Percentiles rank a stretch among this genome's conserved stretches.
Conservation (phyloP, 2,113 vertebrate genomes). For the Verasper variegatus region DNA sequence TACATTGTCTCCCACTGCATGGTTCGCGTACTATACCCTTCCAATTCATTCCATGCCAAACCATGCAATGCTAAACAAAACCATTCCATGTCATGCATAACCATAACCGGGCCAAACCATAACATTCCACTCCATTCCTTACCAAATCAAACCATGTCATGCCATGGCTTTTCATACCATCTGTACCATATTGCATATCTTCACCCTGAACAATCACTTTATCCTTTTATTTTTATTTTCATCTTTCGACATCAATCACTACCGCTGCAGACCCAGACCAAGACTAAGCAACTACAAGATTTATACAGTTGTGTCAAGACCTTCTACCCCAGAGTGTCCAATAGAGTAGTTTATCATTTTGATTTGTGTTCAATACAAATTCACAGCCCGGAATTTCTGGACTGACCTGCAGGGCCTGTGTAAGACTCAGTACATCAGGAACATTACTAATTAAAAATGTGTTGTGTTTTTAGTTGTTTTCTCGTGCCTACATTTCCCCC, state of each 20-base stretch:
- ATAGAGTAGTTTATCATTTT: constrained; percentile 10
- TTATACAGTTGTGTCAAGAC: constrained; percentile 12
- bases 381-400: constrained; percentile 13
- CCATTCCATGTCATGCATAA: no score
- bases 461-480: not conserved
- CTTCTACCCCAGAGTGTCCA: constrained; percentile 1
- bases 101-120: no score
- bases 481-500: not conserved
- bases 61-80: no score
- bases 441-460: not conserved
- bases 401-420: not conserved
- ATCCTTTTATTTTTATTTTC: not conserved
- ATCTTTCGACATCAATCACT: constrained; percentile 6
- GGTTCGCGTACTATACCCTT: no score
- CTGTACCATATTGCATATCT: not conserved
- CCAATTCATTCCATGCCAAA: no score
- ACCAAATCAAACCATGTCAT: no score
- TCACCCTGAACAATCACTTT: not conserved
- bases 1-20: no score
- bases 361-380: constrained; percentile 8
- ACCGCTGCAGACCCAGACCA: not conserved
- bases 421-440: not conserved
- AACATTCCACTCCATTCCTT: no score
- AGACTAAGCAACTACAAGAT: not conserved
- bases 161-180: not conserved